phyloP scores from a whole-genome alignment of 37 sponge, comb jelly and placozoan genomes.

The Dysidea cf. avara region DNA sequence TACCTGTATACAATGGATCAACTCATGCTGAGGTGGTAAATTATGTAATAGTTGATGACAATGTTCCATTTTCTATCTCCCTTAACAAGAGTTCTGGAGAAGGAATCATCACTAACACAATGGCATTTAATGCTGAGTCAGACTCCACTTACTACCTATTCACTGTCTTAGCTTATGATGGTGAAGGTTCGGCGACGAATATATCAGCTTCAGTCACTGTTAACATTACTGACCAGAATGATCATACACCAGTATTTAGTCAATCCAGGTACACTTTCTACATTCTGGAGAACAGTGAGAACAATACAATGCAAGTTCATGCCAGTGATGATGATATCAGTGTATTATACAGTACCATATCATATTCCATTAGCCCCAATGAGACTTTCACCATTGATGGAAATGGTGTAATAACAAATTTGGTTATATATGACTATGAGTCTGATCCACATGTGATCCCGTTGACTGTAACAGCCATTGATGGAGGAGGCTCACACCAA shows the following conservation, averaged over 20 bases:
- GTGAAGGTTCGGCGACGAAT: constrained; percentile 8
- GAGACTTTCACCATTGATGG: constrained; percentile 17
- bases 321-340: not conserved
- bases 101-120: constrained; percentile 37
- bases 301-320: not conserved
- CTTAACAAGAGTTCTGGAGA: constrained; percentile 1
- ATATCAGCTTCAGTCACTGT: constrained; percentile 10
- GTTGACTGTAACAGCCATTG: constrained; percentile 48
- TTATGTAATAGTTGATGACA: constrained; percentile 24
- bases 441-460: constrained; percentile 11
- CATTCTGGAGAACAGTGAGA: constrained; percentile 32
- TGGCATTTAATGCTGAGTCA: constrained; percentile 39
- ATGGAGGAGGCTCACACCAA: constrained; percentile 7
- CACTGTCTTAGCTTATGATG: constrained; percentile 46
- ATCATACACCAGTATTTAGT: constrained; percentile 50
- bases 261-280: constrained; percentile 7
- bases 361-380: constrained; percentile 6
- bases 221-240: constrained; percentile 37
- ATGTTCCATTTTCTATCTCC: constrained; percentile 26
- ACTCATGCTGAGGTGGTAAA: constrained; percentile 1
- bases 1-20: not conserved
- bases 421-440: constrained; percentile 47
- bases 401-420: constrained; percentile 23
- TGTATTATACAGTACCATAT: not conserved
- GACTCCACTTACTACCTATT: constrained; percentile 10